These are phyloP conservation scores for Esperia sulphurella DNA, from an alignment of 2,888 invertebrate genomes.

Conservation along the genomic window DNA sequence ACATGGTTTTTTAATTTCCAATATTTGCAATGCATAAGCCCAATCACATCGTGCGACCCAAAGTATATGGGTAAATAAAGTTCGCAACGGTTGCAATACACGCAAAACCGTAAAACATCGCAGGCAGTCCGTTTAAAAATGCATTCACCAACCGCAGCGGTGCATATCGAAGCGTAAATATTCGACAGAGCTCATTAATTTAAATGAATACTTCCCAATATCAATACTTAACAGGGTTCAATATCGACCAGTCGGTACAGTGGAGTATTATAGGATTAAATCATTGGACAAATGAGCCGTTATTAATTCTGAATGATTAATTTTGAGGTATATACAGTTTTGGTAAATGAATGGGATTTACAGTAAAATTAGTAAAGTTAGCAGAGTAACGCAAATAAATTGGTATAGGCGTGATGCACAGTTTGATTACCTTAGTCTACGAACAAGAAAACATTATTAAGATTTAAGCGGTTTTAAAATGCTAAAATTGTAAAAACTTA, in stretches of 20 bases:
- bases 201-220: conserved; percentile 23
- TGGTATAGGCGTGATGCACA: too few species aligned
- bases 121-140: conserved; percentile 26
- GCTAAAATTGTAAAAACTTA: too few species aligned
- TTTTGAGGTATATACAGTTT: conserved; percentile 17
- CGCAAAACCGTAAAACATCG: conserved; percentile 20
- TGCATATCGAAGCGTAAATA: conserved; percentile 36
- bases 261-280: conserved; percentile 30
- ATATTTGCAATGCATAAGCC: background rate
- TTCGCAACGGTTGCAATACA: conserved; percentile 11
- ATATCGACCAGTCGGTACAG: conserved; percentile 5
- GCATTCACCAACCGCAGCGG: conserved; percentile 21
- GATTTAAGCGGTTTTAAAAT: too few species aligned
- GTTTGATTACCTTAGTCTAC: too few species aligned
- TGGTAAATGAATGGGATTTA: conserved; percentile 19
- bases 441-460: too few species aligned
- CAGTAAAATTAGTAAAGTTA: background rate
- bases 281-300: conserved; percentile 34
- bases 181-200: conserved; percentile 39
- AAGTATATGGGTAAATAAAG: background rate
- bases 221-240: background rate
- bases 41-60: conserved; percentile 2
- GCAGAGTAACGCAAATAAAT: background rate
- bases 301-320: conserved; percentile 45
- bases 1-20: too few species aligned